Evolutionary conservation across 2,888 invertebrate genomes (phyloP), one percentile per base, ranked within the genome.

Genomic region (Phlogophora meticulosa): DNA sequence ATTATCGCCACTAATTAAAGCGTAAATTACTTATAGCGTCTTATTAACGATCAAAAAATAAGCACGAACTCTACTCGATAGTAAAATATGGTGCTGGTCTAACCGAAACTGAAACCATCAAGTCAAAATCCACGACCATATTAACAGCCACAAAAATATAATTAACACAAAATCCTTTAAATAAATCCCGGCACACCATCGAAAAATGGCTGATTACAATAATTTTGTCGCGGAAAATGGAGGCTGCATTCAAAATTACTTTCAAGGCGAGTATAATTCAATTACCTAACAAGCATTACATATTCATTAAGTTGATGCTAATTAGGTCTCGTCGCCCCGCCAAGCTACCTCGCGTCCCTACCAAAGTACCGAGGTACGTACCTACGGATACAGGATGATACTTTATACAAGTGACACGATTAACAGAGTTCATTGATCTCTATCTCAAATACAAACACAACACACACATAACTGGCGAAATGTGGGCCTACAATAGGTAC

Each of bases 251-350:
- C 68, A 81, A 86, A 86, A 85, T 85, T 83, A 86, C 83, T 86
- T 85, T 81, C 73, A 84, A 82, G 76, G 81, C 63, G 66, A 76
- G 76, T 78, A 73, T 87, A 85, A 88, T 89, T 88, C 77, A 88
- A 88, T 89, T 87, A 87, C 72, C 78, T 80, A 81, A 81, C 78
- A 82, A 81, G 83, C 86, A 87, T 89, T 89, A 89, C 90, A 89
- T 90, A 90, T 90, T 91, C 90, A 90, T 89, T 88, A 90, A 85
- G 74, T 84, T 78, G 76, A 87, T 87, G 88, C 83, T 90, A 90
- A 90, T 89, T 87, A 89, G 80, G 82, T 80, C 73, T 83, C 75
- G 58, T 66, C 77, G 76, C 61, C 79, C 73, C 59, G 32, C 45
- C 56, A 9, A 72, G 72, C 45, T 72, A 67, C 72, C 74, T 66